These are phyloP conservation scores for Aegithalos caudatus DNA, from an alignment of 2,113 vertebrate species.

Conservation along the genomic window DNA sequence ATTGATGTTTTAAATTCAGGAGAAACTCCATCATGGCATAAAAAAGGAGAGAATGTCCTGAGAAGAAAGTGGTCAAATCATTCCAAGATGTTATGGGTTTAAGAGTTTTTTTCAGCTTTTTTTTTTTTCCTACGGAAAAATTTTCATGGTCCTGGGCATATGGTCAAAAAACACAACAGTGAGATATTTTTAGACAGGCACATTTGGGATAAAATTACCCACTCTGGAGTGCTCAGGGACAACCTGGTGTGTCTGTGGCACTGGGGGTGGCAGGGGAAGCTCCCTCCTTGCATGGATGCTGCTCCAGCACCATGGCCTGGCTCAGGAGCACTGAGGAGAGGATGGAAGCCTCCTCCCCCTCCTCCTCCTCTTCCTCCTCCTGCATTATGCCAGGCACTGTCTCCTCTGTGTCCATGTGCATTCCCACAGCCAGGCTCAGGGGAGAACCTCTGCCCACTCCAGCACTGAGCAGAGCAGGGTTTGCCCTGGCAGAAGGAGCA, in stretches of 20 bases:
- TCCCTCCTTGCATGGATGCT: fast-evolving
- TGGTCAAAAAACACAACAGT: slow-evolving; percentile 68
- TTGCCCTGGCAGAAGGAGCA: no score
- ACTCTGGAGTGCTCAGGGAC: not conserved
- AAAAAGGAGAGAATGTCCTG: slow-evolving; percentile 50
- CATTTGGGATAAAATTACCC: slow-evolving; percentile 33
- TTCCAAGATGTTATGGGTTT: slow-evolving; percentile 68
- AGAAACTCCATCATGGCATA: slow-evolving; percentile 38
- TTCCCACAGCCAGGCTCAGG: not conserved
- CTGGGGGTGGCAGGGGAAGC: not conserved
- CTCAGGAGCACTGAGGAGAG: not conserved
- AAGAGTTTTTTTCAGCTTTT: slow-evolving; percentile 22
- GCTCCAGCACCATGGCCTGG: fast-evolving
- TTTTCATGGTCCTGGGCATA: slow-evolving; percentile 57
- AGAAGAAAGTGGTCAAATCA: slow-evolving; percentile 63
- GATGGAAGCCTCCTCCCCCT: not conserved
- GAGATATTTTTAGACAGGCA: slow-evolving; percentile 69
- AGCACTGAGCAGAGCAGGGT: not conserved
- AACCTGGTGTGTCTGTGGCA: not conserved
- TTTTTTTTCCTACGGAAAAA: slow-evolving; percentile 55
- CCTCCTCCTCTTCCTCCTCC: not conserved
- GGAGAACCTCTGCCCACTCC: not conserved
- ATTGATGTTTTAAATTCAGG: slow-evolving; percentile 53
- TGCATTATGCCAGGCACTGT: fast-evolving
- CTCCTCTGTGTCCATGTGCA: fast-evolving